Conservation (phyloP, 1,140 invertebrate species). For the Grapholita molesta region DNA sequence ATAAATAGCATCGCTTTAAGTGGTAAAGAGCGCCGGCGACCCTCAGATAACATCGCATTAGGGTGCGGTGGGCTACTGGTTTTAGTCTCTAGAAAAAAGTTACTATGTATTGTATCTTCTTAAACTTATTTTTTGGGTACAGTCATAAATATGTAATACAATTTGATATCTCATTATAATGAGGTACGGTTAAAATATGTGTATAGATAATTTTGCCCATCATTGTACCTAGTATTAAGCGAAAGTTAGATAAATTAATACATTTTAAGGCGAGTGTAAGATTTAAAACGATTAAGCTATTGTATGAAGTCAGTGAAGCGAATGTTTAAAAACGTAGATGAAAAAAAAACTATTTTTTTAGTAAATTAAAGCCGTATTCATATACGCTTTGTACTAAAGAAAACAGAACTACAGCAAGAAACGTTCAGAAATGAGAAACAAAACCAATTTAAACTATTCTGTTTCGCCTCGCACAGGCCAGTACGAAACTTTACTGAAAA, state of each 20-base stretch:
- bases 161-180: too few relatives aligned
- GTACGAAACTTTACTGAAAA: slow-evolving; percentile 1
- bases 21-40: slow-evolving; percentile 65
- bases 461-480: slow-evolving; percentile 12
- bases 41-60: slow-evolving; percentile 68
- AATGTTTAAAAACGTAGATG: too few relatives aligned
- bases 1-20: slow-evolving; percentile 69
- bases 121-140: not conserved
- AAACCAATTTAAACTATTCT: slow-evolving; percentile 26
- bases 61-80: slow-evolving; percentile 61
- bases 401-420: slow-evolving; percentile 10
- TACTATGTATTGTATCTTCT: not conserved
- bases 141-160: too few relatives aligned
- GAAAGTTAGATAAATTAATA: too few relatives aligned
- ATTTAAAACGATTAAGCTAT: too few relatives aligned
- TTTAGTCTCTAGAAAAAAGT: slow-evolving; percentile 52
- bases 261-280: too few relatives aligned
- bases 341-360: too few relatives aligned
- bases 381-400: not conserved
- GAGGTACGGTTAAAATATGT: too few relatives aligned
- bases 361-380: not conserved
- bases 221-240: too few relatives aligned
- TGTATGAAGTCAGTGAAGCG: too few relatives aligned
- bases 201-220: too few relatives aligned
- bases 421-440: slow-evolving; percentile 19